These are phyloP conservation scores for Malthinus flaveolus DNA, from an alignment of 2,888 invertebrate species.

Conservation along the genomic window DNA sequence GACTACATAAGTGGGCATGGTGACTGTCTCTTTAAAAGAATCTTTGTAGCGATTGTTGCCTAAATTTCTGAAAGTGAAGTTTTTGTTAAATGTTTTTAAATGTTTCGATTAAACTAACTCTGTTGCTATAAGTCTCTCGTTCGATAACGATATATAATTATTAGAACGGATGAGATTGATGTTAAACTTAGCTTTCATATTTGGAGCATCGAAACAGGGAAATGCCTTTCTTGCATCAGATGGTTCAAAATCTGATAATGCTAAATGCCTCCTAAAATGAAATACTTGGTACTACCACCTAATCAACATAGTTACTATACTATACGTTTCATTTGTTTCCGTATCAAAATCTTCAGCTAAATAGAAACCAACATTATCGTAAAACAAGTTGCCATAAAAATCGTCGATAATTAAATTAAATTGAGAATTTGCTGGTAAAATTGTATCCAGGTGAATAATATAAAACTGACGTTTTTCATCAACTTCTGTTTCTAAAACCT, in stretches of 20 bases:
- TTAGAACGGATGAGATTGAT: slow-evolving; percentile 49
- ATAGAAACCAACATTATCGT: slow-evolving; percentile 55
- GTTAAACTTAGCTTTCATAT: slow-evolving; percentile 46
- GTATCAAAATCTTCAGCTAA: slow-evolving; percentile 51
- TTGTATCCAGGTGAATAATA: slow-evolving; percentile 1
- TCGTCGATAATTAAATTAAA: slow-evolving; percentile 1
- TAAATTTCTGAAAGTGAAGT: slow-evolving; percentile 11
- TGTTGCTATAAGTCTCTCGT: slow-evolving; percentile 10
- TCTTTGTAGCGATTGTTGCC: slow-evolving; percentile 15
- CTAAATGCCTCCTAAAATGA: slow-evolving; percentile 43
- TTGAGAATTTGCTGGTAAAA: background rate
- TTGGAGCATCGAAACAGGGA: slow-evolving; percentile 75
- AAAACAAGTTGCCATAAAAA: slow-evolving; percentile 41
- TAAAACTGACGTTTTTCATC: slow-evolving; percentile 14
- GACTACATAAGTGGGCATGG: slow-evolving; percentile 76
- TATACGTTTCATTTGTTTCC: slow-evolving; percentile 24
- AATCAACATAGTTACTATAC: too few species aligned
- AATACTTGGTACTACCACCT: background rate
- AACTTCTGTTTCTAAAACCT: background rate
- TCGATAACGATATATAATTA: slow-evolving; percentile 19
- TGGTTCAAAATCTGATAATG: slow-evolving; percentile 68
- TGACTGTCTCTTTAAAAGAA: slow-evolving; percentile 12
- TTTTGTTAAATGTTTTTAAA: background rate
- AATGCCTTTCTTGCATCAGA: slow-evolving; percentile 70
- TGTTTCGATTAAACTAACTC: background rate